Conservation (phyloP, 1,140 invertebrate genomes). For the Parapsyche elsis region DNA sequence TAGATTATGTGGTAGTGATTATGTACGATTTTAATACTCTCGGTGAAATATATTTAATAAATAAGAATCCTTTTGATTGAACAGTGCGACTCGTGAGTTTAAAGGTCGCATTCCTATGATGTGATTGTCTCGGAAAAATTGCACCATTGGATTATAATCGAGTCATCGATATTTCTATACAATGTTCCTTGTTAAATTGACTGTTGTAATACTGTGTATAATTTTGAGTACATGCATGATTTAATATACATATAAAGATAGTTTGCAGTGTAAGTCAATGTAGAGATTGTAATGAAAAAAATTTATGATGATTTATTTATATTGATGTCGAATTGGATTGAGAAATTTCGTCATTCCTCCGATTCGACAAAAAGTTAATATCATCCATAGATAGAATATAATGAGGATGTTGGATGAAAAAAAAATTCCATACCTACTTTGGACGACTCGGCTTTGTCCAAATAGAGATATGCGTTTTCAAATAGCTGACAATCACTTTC, state of each 20-base stretch:
- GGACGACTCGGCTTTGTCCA: neutral
- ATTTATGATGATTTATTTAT: no score
- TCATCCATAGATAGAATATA: no score
- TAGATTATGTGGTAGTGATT: no score
- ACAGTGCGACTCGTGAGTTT: neutral
- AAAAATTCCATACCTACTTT: neutral
- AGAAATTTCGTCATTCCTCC: neutral
- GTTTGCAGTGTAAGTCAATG: no score
- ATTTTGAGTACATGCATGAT: neutral
- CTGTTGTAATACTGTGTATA: neutral
- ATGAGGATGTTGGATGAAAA: no score
- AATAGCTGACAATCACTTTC: constrained; percentile 24
- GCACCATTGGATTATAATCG: neutral
- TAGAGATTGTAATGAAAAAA: no score
- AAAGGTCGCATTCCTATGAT: neutral
- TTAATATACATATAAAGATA: no score
- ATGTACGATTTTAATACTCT: no score
- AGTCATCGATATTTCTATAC: neutral
- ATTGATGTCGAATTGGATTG: neutral
- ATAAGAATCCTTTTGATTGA: neutral
- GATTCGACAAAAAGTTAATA: no score
- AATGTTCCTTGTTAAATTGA: no score
- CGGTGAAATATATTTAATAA: neutral
- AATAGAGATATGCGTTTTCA: constrained; percentile 24
- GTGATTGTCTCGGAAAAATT: neutral